Percentiles rank a stretch among this genome's conserved stretches.
Evolutionary conservation across 2,113 vertebrate species (phyloP).

Genomic region (Gymnorhina tibicen): DNA sequence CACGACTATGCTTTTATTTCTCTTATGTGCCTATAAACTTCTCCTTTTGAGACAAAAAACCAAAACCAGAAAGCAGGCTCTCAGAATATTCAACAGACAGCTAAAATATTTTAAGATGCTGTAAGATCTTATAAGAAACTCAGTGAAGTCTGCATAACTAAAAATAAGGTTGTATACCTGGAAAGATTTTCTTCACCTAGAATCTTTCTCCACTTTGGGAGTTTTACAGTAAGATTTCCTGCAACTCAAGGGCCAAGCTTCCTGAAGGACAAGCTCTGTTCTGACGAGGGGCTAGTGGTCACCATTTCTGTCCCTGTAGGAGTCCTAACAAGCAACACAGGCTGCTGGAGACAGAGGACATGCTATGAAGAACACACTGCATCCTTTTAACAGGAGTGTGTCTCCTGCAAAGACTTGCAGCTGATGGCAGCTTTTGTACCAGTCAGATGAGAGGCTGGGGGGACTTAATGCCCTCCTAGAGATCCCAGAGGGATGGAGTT

Average conservation of each 20-base stretch:
- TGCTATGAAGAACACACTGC: background rate
- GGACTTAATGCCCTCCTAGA: background rate
- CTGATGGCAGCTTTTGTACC: background rate
- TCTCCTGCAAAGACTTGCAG: background rate
- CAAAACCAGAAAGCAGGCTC: background rate
- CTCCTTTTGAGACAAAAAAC: background rate
- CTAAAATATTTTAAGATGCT: background rate
- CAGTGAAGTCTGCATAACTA: background rate
- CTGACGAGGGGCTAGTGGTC: background rate
- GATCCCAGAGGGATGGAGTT: background rate
- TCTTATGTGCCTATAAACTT: background rate
- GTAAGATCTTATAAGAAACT: background rate
- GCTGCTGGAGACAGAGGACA: background rate
- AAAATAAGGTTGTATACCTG: background rate
- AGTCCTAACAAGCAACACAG: background rate
- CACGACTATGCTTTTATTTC: background rate
- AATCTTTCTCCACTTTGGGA: background rate
- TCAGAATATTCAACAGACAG: background rate
- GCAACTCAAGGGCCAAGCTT: background rate
- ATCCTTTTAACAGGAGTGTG: background rate
- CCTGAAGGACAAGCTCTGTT: background rate
- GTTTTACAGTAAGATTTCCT: background rate
- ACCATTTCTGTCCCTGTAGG: background rate
- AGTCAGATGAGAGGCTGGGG: background rate
- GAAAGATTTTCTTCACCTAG: background rate